A percentile compares a stretch with the other conserved stretches of the same genome.
Conservation (phyloP, 2,888 invertebrate species). For the Trimorus sp. region DNA sequence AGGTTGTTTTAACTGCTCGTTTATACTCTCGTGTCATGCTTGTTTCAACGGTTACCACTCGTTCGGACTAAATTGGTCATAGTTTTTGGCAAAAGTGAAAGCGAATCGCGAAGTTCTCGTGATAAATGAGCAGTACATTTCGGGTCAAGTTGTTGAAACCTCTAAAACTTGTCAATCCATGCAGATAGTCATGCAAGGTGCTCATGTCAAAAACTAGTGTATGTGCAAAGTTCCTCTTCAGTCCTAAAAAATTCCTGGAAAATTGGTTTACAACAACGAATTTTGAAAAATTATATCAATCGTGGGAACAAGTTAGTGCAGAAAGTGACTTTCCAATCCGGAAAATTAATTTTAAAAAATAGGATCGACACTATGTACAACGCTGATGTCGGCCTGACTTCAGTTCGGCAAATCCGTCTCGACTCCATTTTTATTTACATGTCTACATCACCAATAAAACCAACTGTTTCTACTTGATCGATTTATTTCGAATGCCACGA, state of each 20-base stretch:
- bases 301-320: too few relatives aligned
- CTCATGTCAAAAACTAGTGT: conserved; percentile 27
- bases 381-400: too few relatives aligned
- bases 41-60: too few relatives aligned
- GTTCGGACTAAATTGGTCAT: too few relatives aligned
- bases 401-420: too few relatives aligned
- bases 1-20: conserved; percentile 68
- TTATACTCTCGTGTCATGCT: conserved; percentile 20
- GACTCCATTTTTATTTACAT: too few relatives aligned
- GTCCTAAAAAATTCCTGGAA: background rate
- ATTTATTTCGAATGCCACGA: conserved; percentile 14
- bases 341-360: too few relatives aligned
- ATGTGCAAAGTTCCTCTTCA: background rate
- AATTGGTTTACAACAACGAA: background rate
- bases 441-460: too few relatives aligned
- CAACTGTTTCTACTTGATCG: background rate
- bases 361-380: too few relatives aligned
- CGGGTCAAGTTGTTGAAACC: conserved; percentile 22
- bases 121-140: conserved; percentile 46
- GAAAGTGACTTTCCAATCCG: too few relatives aligned
- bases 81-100: too few relatives aligned
- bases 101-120: background rate
- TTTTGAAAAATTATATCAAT: too few relatives aligned
- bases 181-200: conserved; percentile 72
- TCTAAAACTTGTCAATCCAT: conserved; percentile 55